phyloP scores from a whole-genome alignment of 1,140 invertebrate genomes.

The Copidosoma floridanum region DNA sequence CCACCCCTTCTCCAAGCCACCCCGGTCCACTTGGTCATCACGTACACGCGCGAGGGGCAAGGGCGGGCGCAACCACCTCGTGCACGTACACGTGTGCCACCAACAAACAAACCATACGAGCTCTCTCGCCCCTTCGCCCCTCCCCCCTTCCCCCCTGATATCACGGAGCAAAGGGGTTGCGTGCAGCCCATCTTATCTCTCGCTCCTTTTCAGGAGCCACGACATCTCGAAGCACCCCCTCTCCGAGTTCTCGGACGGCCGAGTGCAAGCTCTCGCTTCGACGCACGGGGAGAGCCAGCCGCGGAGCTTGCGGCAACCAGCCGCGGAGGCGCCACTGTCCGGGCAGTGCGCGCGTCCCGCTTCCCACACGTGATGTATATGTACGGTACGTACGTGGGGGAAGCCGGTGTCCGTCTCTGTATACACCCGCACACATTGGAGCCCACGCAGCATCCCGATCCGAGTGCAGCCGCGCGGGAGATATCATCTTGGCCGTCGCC shows the following conservation, averaged over 20 bases:
- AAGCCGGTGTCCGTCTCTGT: not conserved
- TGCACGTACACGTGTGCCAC: not conserved
- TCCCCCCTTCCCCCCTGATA: too few relatives aligned
- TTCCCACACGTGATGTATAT: too few relatives aligned
- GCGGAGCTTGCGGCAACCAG: conserved; percentile 40
- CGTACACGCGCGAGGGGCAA: too few relatives aligned
- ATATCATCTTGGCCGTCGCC: not conserved
- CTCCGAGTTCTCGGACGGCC: conserved; percentile 36
- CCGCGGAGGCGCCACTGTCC: conserved; percentile 52
- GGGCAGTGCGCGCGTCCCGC: conserved; percentile 39
- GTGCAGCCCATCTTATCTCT: conserved; percentile 1
- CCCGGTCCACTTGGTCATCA: too few relatives aligned
- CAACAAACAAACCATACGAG: too few relatives aligned
- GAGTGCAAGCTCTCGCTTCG: conserved; percentile 33
- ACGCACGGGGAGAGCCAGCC: conserved; percentile 27
- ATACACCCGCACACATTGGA: not conserved
- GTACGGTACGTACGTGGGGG: too few relatives aligned
- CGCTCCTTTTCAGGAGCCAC: conserved; percentile 6
- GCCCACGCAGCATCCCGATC: not conserved
- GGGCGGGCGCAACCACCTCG: too few relatives aligned
- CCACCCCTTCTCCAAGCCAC: conserved; percentile 5
- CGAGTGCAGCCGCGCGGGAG: not conserved
- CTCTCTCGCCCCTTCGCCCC: too few relatives aligned
- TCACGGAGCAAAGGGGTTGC: too few relatives aligned
- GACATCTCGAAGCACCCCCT: conserved; percentile 28